Evolutionary conservation across 2,113 vertebrate genomes (phyloP), one percentile per base, ranked within the genome.

Genomic region (Columbina picui): DNA sequence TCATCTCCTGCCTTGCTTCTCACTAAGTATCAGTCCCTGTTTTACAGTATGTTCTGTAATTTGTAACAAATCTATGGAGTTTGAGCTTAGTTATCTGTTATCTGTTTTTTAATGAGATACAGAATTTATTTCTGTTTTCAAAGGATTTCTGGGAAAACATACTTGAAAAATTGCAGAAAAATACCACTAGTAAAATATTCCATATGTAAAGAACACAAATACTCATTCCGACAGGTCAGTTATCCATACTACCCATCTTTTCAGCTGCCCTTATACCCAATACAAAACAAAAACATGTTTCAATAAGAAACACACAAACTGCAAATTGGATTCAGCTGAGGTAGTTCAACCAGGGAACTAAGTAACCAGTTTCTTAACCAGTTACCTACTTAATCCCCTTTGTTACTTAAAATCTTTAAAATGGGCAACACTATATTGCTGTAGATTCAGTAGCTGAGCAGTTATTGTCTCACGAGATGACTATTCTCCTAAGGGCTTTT

Each of bases 371-470:
- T 56, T 30, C 22, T 43, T 71, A 50, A 34, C 19, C 0, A 0
- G 11, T n/a, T 57, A 65, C 8, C 8, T 56, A 55, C 17, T 43
- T 60, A 23, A 20, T 34, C 13, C 6, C 32, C 10, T 25, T 71
- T n/a, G 3, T 61, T 47, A 53, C 15, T 13, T 32, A 10, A 12
- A 12, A 25, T 45, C 25, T 53, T 60, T 41, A 64, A 45, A 47
- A 60, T 2, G 55, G 22, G 39, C 34, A 38, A 59, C 77, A 1
- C 6, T 7, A 38, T 12, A 9, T 77, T 0, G 0, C 39, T 39
- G 1, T 26, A 34, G n/a, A 23, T 43, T 57, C 6, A 32, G 2
- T 1, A 73, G 20, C 39, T 45, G 32, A 67, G 41, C 32, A 7
- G 20, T 83, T 81, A 59, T 49, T 41, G 21, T 16, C 32, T 60